A percentile compares a stretch with the other conserved stretches of the same genome.
Conservation (phyloP, 2,797 vertebrate species). For the Pantherophis vulpinus region DNA sequence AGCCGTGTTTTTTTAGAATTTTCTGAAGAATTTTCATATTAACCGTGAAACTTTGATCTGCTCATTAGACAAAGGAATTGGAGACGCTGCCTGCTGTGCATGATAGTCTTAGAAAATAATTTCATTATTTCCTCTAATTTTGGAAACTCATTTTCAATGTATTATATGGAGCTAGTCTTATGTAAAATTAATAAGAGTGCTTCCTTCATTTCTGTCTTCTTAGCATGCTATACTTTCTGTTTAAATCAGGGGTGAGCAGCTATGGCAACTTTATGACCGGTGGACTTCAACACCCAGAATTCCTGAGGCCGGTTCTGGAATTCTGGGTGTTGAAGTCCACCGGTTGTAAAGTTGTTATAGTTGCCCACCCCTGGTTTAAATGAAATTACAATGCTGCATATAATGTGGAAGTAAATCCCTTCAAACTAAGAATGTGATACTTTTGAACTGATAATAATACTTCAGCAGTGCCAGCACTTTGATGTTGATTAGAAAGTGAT, state of each 20-base stretch:
- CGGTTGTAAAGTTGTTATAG: not conserved
- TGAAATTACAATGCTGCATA: not conserved
- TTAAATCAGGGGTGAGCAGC: not conserved
- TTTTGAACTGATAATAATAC: not conserved
- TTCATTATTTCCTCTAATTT: not conserved
- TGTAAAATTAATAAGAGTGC: not conserved
- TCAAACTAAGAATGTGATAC: not conserved
- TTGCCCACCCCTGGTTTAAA: not conserved
- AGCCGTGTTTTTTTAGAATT: conserved; percentile 23
- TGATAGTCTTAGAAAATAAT: not conserved
- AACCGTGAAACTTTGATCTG: conserved; percentile 22
- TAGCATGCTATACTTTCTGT: not conserved
- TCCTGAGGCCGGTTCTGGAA: not conserved
- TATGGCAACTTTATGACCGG: not conserved
- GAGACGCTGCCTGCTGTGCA: conserved; percentile 11
- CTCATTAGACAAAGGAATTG: conserved; percentile 10
- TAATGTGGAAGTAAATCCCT: not conserved
- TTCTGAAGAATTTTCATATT: conserved; percentile 27
- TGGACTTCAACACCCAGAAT: not conserved
- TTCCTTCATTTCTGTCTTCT: not conserved
- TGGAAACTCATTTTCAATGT: not conserved
- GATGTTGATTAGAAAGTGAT: not conserved
- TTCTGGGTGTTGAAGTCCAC: not conserved
- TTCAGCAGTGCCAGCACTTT: not conserved
- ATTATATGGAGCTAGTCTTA: not conserved